Percentiles rank a stretch among this genome's conserved stretches.
Evolutionary conservation across 2,888 invertebrate genomes (phyloP).

Genomic region (Serrognathus titanus): DNA sequence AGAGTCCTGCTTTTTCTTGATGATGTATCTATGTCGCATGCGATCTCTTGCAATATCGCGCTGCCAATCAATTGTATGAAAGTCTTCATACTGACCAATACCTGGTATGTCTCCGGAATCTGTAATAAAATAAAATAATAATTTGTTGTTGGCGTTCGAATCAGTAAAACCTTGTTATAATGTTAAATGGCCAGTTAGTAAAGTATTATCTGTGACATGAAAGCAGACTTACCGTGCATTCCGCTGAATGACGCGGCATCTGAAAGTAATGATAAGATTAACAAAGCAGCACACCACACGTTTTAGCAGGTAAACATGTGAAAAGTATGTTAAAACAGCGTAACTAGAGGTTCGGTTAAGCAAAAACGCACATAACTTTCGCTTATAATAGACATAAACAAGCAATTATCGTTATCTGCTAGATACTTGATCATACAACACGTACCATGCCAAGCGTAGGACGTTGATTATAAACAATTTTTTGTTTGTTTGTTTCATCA

Average conservation of each 20-base stretch:
- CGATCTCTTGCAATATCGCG: constrained; percentile 96
- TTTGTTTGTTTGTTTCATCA: too few species aligned
- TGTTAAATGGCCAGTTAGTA: background rate
- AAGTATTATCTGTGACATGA: constrained; percentile 3
- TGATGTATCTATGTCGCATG: constrained; percentile 59
- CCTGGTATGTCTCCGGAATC: constrained; percentile 82
- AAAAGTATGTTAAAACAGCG: too few species aligned
- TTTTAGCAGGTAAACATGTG: too few species aligned
- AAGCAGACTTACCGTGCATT: constrained; percentile 55
- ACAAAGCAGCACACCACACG: too few species aligned
- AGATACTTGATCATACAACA: too few species aligned
- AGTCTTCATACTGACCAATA: constrained; percentile 97
- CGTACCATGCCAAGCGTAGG: too few species aligned
- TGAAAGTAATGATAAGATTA: constrained; percentile 48
- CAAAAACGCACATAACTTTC: too few species aligned
- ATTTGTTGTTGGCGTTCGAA: background rate
- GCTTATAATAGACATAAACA: too few species aligned
- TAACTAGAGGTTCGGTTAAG: too few species aligned
- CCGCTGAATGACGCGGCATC: constrained; percentile 62
- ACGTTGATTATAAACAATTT: too few species aligned
- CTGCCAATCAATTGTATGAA: constrained; percentile 99
- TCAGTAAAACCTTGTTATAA: too few species aligned
- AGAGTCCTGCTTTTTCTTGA: constrained; percentile 88
- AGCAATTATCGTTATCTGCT: too few species aligned
- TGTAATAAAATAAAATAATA: constrained; percentile 36